Evolutionary conservation across 2,888 invertebrate genomes (phyloP), one percentile per base, ranked within the genome.

Genomic region (Hyposoter dolosus): DNA sequence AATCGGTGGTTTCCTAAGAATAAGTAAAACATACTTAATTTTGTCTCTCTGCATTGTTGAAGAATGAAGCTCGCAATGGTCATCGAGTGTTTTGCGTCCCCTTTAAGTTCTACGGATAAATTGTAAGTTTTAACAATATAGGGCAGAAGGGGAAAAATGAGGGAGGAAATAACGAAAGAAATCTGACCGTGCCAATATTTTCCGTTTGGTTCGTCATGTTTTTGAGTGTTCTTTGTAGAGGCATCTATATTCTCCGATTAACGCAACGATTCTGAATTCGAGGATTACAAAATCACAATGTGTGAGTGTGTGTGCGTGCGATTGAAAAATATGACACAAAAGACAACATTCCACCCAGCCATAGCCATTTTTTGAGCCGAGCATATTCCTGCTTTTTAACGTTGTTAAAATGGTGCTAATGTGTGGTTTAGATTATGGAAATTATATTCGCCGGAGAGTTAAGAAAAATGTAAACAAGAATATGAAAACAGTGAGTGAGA

Each of bases 361-460:
- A 81, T 86, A 82, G 65, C 53, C 86, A 81, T 77, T 86, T 75
- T 63, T 83, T 81, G 81, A 83, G 56, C 81, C 83, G 77, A 84
- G 83, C 83, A 84, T 87, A 88, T 87, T 84, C 82, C 82, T 84
- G 83, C 85, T 85, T 85, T 86, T 84, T 84, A 65, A 87, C 88
- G 84, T 88, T 87, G 88, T 89, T 89, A 69, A 89, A 88, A 89
- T 89, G 91, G 91, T 91, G 91, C 91, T 91, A 90, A 88, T 86
- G 88, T 84, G 80, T 89, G 89, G 85, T 90, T 81, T 81, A 88
- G 88, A 90, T 87, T 88, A 85, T 88, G 87, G 85, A 74, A 83
- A 82, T 77, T 82, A 82, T 75, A 75, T 75, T 72, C 45, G 69
- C 53, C 82, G 74, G 65, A 77, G n/a, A 82, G 53, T 82, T 56